These are phyloP conservation scores for Limnothrissa miodon DNA, from an alignment of 2,113 vertebrate species.

Conservation along the genomic window DNA sequence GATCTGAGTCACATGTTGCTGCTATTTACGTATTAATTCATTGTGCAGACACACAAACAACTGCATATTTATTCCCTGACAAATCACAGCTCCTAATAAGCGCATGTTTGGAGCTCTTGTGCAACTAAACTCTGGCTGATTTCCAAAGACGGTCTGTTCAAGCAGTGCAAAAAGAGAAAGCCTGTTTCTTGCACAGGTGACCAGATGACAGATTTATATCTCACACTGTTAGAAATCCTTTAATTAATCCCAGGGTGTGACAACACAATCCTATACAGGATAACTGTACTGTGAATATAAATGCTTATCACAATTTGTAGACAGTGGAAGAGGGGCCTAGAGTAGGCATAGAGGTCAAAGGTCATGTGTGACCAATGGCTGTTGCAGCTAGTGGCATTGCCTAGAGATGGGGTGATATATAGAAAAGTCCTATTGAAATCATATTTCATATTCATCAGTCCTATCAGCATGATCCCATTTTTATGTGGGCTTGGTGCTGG, in stretches of 20 bases:
- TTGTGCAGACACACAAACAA: background rate
- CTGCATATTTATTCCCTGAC: slow-evolving; percentile 18
- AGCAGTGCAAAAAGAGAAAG: background rate
- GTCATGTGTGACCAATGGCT: background rate
- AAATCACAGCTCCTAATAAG: background rate
- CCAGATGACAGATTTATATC: background rate
- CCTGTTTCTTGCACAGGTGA: background rate
- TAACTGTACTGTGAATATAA: background rate
- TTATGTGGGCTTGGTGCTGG: too few species aligned
- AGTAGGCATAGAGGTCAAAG: slow-evolving; percentile 13
- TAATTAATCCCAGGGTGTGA: background rate
- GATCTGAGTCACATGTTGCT: background rate
- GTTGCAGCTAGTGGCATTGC: background rate
- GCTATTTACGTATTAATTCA: background rate
- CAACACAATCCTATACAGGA: too few species aligned
- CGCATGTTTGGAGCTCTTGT: background rate
- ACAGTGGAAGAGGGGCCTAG: too few species aligned
- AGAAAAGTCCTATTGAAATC: too few species aligned
- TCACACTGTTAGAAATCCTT: background rate
- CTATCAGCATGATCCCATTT: too few species aligned
- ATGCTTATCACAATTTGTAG: background rate
- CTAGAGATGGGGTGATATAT: background rate
- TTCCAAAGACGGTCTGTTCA: background rate
- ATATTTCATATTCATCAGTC: too few species aligned
- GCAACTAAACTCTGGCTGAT: background rate